These are phyloP conservation scores for Tetragnatha versicolor DNA, from an alignment of 1,140 invertebrate genomes.

Conservation along the genomic window DNA sequence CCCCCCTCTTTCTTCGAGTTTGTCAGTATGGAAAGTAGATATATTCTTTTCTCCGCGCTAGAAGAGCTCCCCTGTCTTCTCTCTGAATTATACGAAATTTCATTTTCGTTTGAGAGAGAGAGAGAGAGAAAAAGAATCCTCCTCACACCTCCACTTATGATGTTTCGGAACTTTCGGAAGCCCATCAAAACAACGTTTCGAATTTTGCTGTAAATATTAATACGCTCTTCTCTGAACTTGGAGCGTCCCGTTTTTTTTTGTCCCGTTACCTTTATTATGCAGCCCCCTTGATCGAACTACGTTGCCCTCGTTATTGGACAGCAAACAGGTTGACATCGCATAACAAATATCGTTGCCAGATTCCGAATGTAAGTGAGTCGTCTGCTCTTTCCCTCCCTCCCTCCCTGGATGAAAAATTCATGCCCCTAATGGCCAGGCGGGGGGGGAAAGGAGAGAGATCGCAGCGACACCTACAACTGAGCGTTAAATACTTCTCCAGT, in stretches of 20 bases:
- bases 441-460: too few species aligned
- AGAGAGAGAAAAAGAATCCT: not conserved
- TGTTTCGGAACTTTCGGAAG: constrained; percentile 13
- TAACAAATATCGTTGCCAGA: constrained; percentile 26
- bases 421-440: too few species aligned
- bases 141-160: not conserved
- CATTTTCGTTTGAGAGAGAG: not conserved
- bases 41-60: not conserved
- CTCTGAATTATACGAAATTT: not conserved
- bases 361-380: constrained; percentile 21
- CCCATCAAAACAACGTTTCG: not conserved
- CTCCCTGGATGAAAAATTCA: constrained; percentile 5
- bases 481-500: too few species aligned
- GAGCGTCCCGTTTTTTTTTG: not conserved
- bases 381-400: not conserved
- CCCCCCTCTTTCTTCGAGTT: not conserved
- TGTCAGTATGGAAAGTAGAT: not conserved
- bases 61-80: not conserved
- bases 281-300: constrained; percentile 11
- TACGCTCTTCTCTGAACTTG: not conserved
- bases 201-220: constrained; percentile 28
- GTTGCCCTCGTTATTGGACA: constrained; percentile 8
- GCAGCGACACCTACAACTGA: too few species aligned
- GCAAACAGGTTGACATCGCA: constrained; percentile 31
- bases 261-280: not conserved